Percentiles rank a stretch among this genome's conserved stretches.
phyloP scores from a whole-genome alignment of 2,888 invertebrate species.

The Gryllus longicercus region DNA sequence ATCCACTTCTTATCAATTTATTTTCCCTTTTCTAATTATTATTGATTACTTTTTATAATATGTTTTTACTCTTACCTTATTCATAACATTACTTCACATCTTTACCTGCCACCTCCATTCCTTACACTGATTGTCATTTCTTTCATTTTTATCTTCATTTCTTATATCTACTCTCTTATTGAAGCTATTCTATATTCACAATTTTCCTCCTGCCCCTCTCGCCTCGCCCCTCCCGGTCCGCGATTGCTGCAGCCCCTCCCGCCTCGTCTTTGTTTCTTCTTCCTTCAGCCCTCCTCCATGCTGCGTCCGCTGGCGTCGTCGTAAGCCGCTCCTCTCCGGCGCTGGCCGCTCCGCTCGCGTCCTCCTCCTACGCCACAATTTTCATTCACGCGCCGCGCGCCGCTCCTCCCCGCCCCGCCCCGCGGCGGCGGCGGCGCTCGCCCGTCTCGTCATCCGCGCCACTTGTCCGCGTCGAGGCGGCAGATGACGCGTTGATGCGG shows the following conservation, averaged over 20 bases:
- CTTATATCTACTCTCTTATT: too few species aligned
- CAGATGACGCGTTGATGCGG: neutral
- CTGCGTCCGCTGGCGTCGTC: neutral
- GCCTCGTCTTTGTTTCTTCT: neutral
- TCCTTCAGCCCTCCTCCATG: neutral
- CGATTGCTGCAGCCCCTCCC: too few species aligned
- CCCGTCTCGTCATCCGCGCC: neutral
- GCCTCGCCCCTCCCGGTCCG: too few species aligned
- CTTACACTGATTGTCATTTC: too few species aligned
- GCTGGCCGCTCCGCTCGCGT: neutral
- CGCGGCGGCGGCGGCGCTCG: neutral
- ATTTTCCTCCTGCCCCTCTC: neutral
- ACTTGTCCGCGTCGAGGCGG: neutral
- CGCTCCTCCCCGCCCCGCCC: neutral
- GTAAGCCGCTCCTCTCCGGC: neutral
- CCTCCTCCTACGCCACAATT: conserved; percentile 1
- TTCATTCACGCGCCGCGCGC: neutral
- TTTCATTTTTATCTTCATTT: too few species aligned
- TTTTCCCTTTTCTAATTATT: too few species aligned
- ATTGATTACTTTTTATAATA: too few species aligned
- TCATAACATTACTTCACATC: too few species aligned
- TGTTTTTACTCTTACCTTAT: too few species aligned
- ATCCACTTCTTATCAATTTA: too few species aligned
- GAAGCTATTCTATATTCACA: neutral
- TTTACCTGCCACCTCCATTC: too few species aligned